Evolutionary conservation across 2,113 vertebrate species (phyloP).

Genomic region (Notiomystis cincta): DNA sequence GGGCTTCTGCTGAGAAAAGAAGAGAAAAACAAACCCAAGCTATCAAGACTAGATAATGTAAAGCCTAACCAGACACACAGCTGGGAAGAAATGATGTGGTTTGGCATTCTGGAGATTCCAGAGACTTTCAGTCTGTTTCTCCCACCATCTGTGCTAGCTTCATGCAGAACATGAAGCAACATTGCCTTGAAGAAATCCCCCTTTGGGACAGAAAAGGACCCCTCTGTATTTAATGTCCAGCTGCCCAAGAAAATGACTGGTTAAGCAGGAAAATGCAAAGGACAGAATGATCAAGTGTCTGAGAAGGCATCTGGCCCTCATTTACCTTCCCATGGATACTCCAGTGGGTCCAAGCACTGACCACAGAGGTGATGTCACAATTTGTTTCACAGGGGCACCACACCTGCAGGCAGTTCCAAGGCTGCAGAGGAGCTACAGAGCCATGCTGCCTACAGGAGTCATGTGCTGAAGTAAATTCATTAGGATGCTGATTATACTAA

Average conservation of each 20-base stretch:
- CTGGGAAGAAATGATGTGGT: background rate
- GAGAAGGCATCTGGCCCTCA: background rate
- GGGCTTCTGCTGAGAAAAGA: conserved; percentile 78
- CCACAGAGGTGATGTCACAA: background rate
- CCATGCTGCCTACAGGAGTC: background rate
- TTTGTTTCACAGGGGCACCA: background rate
- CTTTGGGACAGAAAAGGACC: background rate
- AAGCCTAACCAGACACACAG: background rate
- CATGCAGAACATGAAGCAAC: background rate
- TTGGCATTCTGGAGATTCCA: background rate
- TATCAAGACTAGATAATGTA: background rate
- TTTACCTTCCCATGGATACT: background rate
- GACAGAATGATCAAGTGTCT: background rate
- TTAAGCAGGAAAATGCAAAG: background rate
- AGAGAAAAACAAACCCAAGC: background rate
- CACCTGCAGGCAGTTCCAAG: background rate
- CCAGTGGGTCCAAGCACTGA: background rate
- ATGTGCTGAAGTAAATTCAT: background rate
- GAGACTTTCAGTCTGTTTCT: background rate
- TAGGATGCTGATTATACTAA: background rate
- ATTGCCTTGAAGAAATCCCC: background rate
- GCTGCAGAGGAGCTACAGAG: background rate
- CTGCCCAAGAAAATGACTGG: rapidly evolving
- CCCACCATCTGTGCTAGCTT: background rate
- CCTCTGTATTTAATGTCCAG: background rate